Conservation (phyloP, 2,113 vertebrate genomes). For the Rhabdomys dilectus region DNA sequence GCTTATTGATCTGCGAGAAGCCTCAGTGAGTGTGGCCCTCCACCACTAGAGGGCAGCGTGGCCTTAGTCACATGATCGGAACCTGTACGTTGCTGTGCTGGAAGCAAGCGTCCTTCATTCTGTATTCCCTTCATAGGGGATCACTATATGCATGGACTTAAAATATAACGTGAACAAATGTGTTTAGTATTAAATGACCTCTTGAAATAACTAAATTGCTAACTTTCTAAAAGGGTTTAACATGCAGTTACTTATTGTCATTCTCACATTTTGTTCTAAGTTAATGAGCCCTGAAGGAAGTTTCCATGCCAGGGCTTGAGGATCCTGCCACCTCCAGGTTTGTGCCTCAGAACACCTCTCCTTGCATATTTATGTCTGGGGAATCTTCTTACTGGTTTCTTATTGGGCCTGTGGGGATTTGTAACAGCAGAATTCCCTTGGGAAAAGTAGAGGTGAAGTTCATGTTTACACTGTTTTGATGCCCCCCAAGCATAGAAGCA, state of each 20-base stretch:
- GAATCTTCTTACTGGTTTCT: background rate
- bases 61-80: conserved; percentile 69
- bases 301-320: background rate
- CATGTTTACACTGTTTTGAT: background rate
- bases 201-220: conserved; percentile 28
- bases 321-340: background rate
- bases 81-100: background rate
- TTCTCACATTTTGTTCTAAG: conserved; percentile 2
- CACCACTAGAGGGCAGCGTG: conserved; percentile 68
- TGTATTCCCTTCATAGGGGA: background rate
- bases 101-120: background rate
- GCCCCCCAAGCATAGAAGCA: background rate
- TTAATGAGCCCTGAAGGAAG: background rate
- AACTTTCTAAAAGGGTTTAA: background rate
- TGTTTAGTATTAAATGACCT: conserved; percentile 22
- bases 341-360: background rate
- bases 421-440: background rate
- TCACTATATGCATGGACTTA: background rate
- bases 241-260: background rate
- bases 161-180: background rate
- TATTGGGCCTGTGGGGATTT: background rate
- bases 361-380: rapidly evolving
- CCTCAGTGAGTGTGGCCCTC: conserved; percentile 15
- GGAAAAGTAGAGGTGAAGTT: conserved; percentile 34
- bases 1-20: background rate